phyloP scores from a whole-genome alignment of 2,888 invertebrate genomes.

The Miltochrista miniata region DNA sequence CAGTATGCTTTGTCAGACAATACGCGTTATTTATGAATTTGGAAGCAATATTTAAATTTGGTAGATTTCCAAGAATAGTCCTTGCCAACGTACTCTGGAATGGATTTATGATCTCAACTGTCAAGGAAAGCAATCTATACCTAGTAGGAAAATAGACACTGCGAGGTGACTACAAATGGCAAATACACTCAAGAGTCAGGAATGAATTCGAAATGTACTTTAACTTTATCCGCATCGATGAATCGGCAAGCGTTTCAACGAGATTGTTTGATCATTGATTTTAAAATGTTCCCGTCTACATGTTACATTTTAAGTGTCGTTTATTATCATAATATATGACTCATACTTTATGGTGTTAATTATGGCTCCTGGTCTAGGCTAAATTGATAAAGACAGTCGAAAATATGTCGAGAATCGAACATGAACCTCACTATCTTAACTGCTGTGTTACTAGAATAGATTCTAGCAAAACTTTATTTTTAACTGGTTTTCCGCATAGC shows the following conservation, averaged over 20 bases:
- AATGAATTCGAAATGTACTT: slow-evolving; percentile 36
- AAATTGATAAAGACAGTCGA: too few species aligned
- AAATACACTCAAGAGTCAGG: slow-evolving; percentile 34
- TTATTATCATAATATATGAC: too few species aligned
- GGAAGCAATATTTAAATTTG: slow-evolving; percentile 73
- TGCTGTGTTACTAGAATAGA: too few species aligned
- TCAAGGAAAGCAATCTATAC: slow-evolving; percentile 35
- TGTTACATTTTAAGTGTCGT: too few species aligned
- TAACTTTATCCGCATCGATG: slow-evolving; percentile 23
- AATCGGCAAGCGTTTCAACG: slow-evolving; percentile 22
- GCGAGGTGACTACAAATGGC: slow-evolving; percentile 33
- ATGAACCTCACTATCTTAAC: too few species aligned
- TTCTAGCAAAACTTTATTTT: too few species aligned
- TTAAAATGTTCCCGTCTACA: too few species aligned
- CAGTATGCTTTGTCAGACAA: slow-evolving; percentile 56
- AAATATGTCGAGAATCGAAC: too few species aligned
- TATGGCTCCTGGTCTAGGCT: too few species aligned
- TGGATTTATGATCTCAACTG: slow-evolving; percentile 63
- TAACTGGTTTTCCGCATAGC: too few species aligned
- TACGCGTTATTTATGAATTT: slow-evolving; percentile 66
- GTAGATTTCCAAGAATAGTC: slow-evolving; percentile 67
- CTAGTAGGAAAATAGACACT: slow-evolving; percentile 18
- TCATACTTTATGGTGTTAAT: too few species aligned
- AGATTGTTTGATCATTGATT: slow-evolving; percentile 5
- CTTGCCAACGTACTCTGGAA: slow-evolving; percentile 65